Base-by-base conservation (phyloP, 1,140 invertebrate species). In the Hydropsyche tenuis region DNA sequence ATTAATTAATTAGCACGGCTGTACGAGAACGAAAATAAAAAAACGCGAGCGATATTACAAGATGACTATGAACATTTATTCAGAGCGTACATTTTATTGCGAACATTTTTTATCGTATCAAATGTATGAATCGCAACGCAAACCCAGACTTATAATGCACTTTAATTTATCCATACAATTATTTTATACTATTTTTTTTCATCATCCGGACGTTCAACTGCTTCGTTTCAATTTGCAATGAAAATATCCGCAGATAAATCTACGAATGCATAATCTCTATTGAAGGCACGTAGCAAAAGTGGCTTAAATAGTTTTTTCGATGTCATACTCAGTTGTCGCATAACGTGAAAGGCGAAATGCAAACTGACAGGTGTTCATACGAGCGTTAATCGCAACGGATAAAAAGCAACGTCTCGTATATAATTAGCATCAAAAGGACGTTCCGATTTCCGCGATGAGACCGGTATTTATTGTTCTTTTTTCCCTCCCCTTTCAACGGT, bases 1-100 rank as follows among this genome's bases (percentile, higher is more conserved):
- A 60, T 60, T 11, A 60, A 60, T 60, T 60, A 60, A 60, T 60
- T 60, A 60, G 22, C 23, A 25, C 48, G 48, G 16, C 6, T 18
- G 3, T 9, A 53, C n/a, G 18, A 53, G 18, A 18, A 18, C 16
- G 48, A 53, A 20, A 53, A 53, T 18, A 53, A 46, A 12, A 16
- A 46, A 4, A n/a, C 45, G 45, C 45, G 11, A n/a, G 14, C 16
- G 14, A n/a, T 53, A 53, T 53, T 53, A 16, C 20, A 7, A 18
- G 48, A 53, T 53, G 48, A 53, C 30, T 37, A 9, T 3, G 30
- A 37, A 37, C 30, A 37, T 37, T 37, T 37, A 37, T 37, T 37
- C 30, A 37, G 30, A 37, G 30, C 30, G 30, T 37, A 4, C 30
- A 9, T n/a, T n/a, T n/a, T 37, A 37, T 37, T 37, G 30, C 9